Base-by-base conservation (phyloP, 2,888 invertebrate species). In the Agrochola macilenta region DNA sequence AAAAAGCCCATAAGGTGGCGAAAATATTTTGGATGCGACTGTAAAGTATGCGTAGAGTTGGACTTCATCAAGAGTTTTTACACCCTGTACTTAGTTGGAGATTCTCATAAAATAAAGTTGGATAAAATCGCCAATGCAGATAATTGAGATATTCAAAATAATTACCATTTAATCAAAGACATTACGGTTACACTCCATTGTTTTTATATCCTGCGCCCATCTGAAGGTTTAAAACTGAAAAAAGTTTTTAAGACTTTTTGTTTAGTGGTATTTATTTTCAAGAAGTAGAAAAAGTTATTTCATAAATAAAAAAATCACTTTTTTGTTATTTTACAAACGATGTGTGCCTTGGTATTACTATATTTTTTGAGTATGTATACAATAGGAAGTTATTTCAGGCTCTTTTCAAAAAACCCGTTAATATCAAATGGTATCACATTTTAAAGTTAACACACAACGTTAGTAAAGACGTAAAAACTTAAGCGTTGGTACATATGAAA, bases 121-220 rank as follows among this genome's bases (percentile, higher is more conserved):
- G 1, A 52, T 65, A 49, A 81, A 88, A 76, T 88, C 88, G 88
- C 83, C 81, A 81, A 73, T 76, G 85, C 88, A 85, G 60, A 61
- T 79, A 64, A 69, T 68, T 65, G 61, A 72, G 52, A 49, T 69
- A 74, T 57, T 69, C n/a, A 80, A 74, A 78, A 82, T 88, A 88
- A 78, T 90, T 90, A 90, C 90, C 89, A 88, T 89, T 87, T 82
- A 88, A 75, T 73, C 74, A 79, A 68, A 78, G 64, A 80, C 20
- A 81, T 72, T 71, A 82, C 57, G 63, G 78, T 68, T 69, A 74
- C 2, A 64, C 78, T 83, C 87, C 88, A 84, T 87, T 64, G 66
- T 72, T 73, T 63, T 78, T 79, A 73, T 65, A 70, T 69, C 65
- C 60, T 60, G 69, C 74, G 81, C 77, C 82, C 87, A 75, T 82